Conservation (phyloP, 2,888 invertebrate genomes). For the Athrips mouffetella region DNA sequence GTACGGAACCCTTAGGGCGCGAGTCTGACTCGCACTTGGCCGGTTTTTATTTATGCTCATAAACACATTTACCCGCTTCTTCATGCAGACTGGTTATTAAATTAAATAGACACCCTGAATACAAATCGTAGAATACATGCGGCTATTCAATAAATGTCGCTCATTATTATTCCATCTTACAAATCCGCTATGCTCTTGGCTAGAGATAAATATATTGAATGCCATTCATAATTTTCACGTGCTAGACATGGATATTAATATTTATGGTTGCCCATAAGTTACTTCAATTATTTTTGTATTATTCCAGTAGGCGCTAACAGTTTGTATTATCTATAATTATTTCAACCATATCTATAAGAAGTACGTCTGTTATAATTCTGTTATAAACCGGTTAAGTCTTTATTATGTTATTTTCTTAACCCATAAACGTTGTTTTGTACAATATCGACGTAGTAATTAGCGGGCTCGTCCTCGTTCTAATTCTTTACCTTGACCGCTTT, state of each 20-base stretch:
- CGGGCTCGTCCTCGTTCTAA: conserved; percentile 61
- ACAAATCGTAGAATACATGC: neutral
- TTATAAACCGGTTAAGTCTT: neutral
- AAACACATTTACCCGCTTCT: no score
- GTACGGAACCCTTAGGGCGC: no score
- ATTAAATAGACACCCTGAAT: neutral
- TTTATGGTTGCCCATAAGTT: neutral
- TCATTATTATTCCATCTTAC: conserved; percentile 2
- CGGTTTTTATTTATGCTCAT: neutral
- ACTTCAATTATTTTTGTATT: neutral
- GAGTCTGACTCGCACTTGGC: no score
- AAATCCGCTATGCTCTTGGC: neutral
- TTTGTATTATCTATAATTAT: neutral
- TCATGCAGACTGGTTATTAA: no score
- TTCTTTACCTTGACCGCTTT: conserved; percentile 70
- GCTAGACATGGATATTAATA: neutral
- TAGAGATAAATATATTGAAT: neutral
- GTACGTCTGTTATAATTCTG: neutral
- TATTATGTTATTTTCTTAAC: neutral
- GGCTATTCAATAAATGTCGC: conserved; percentile 14
- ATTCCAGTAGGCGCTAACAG: neutral
- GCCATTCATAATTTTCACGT: conserved; percentile 1
- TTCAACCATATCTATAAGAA: neutral
- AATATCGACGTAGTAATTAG: conserved; percentile 61
- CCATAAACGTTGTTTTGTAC: conserved; percentile 21